Evolutionary conservation across 2,888 invertebrate genomes (phyloP).

Genomic region (Hyles lineata): DNA sequence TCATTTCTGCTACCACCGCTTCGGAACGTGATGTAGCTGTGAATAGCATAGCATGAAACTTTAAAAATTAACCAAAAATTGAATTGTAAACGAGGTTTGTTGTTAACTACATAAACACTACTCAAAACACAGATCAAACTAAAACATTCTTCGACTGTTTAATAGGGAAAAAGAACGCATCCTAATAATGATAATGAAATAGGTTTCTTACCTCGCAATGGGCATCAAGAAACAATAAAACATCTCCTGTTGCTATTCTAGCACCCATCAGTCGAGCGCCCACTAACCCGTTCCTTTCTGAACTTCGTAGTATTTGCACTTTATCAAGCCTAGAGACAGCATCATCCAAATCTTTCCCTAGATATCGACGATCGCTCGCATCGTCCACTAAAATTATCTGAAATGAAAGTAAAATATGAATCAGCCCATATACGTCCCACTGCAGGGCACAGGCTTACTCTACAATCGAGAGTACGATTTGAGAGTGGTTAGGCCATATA

Average conservation of each 20-base stretch:
- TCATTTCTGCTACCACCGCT: no score
- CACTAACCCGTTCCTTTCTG: slow-evolving; percentile 93
- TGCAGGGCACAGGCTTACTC: no score
- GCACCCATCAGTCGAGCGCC: slow-evolving; percentile 95
- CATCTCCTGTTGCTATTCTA: slow-evolving; percentile 91
- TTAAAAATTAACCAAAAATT: no score
- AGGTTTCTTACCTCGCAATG: slow-evolving; percentile 93
- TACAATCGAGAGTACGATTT: no score
- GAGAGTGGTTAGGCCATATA: no score
- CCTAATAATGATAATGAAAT: neutral
- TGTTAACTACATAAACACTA: no score
- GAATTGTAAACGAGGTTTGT: no score
- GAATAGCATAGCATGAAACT: no score
- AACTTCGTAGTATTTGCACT: slow-evolving; percentile 89
- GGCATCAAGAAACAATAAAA: slow-evolving; percentile 95
- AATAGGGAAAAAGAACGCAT: no score
- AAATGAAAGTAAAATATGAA: slow-evolving; percentile 43
- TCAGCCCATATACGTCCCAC: no score
- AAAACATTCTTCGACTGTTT: neutral
- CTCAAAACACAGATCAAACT: no score
- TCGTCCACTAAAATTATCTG: slow-evolving; percentile 80
- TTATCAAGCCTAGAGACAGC: slow-evolving; percentile 62
- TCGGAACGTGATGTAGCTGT: no score
- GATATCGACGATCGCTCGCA: slow-evolving; percentile 73
- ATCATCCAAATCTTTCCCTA: slow-evolving; percentile 72